A percentile compares a stretch with the other conserved stretches of the same genome.
These are phyloP conservation scores for Gymnorhina tibicen DNA, from an alignment of 2,113 vertebrate species.

Conservation along the genomic window DNA sequence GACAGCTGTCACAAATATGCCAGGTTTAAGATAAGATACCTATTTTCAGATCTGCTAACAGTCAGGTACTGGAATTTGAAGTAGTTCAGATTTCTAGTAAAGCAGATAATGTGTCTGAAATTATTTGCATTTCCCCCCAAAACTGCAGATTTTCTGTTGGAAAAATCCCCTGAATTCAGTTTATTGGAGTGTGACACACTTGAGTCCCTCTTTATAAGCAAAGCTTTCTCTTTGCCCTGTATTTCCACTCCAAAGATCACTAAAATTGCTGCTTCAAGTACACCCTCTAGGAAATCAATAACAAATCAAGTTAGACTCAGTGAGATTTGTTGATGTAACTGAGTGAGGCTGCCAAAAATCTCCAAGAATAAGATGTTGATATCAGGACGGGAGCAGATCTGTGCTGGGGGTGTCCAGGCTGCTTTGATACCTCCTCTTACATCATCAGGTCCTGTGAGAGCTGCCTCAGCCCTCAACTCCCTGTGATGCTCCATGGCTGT, in stretches of 20 bases:
- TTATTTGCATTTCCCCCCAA: background rate
- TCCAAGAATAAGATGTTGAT: slow-evolving; percentile 14
- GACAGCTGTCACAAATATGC: slow-evolving; percentile 40
- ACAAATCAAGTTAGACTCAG: slow-evolving; percentile 44
- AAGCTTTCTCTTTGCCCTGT: background rate
- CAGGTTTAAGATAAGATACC: slow-evolving; percentile 28
- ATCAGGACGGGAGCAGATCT: background rate
- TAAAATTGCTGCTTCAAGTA: slow-evolving; percentile 25
- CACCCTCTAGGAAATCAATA: slow-evolving; percentile 58
- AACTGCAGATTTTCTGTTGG: background rate
- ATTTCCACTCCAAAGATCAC: slow-evolving; percentile 9
- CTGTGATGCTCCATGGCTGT: background rate
- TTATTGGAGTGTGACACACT: background rate
- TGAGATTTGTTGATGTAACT: slow-evolving; percentile 43
- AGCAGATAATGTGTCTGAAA: background rate
- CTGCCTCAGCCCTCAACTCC: background rate
- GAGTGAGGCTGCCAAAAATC: slow-evolving; percentile 44
- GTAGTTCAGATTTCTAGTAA: background rate
- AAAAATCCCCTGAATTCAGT: background rate
- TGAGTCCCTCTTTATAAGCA: background rate
- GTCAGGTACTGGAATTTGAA: slow-evolving; percentile 9
- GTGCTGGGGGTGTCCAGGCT: background rate
- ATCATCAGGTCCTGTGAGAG: background rate
- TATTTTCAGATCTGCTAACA: slow-evolving; percentile 43
- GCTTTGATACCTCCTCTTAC: background rate